These are phyloP conservation scores for Aviceda subcristata DNA, from an alignment of 2,113 vertebrate species.

Conservation along the genomic window DNA sequence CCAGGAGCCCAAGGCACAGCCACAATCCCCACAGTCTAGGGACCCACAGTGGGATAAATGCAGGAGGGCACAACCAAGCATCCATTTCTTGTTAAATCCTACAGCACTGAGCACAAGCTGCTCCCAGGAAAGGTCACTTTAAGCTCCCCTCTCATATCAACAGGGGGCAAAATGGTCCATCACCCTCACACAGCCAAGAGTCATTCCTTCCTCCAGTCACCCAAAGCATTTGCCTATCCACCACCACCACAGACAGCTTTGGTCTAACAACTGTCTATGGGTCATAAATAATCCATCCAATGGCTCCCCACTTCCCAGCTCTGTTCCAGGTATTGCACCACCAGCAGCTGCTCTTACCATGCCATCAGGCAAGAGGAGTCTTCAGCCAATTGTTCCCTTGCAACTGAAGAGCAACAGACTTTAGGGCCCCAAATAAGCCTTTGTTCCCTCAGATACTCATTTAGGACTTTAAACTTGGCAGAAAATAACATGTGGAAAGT, in stretches of 20 bases:
- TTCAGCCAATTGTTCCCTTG: background rate
- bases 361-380: background rate
- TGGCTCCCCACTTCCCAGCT: background rate
- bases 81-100: background rate
- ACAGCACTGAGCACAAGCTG: background rate
- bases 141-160: background rate
- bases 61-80: background rate
- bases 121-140: background rate
- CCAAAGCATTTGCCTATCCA: background rate
- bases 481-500: accelerated
- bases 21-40: background rate
- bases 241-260: background rate
- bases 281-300: background rate
- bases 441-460: accelerated
- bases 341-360: background rate
- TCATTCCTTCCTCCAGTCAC: background rate
- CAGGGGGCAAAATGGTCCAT: background rate
- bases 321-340: background rate
- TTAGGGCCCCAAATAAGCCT: background rate
- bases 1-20: background rate
- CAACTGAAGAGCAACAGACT: background rate
- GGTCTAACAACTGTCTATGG: background rate
- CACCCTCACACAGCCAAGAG: background rate
- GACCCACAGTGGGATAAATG: background rate
- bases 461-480: background rate